A percentile compares a stretch with the other conserved stretches of the same genome.
phyloP scores from a whole-genome alignment of 2,797 vertebrate genomes.

The Morelia viridis region DNA sequence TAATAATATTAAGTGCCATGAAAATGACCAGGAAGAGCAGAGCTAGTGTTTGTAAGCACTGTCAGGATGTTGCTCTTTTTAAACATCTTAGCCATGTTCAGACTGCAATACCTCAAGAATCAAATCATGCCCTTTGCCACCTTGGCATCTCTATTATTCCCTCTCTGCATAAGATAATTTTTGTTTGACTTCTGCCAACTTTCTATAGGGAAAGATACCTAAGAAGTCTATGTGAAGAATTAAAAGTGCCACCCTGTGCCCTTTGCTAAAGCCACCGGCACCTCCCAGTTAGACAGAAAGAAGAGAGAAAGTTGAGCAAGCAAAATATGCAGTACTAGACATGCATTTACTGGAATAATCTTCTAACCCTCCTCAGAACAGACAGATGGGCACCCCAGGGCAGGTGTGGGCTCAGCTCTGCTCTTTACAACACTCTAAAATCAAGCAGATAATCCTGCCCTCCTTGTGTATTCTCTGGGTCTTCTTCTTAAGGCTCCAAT shows the following conservation, averaged over 20 bases:
- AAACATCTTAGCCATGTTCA: neutral
- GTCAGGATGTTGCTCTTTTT: neutral
- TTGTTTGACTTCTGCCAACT: neutral
- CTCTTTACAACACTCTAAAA: neutral
- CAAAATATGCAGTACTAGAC: neutral
- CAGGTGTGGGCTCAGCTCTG: no score
- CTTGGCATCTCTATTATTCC: neutral
- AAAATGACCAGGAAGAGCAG: neutral
- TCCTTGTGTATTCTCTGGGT: neutral
- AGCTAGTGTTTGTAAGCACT: neutral
- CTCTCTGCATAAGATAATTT: neutral
- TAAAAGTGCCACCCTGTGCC: neutral
- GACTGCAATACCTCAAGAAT: neutral
- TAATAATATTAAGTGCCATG: neutral
- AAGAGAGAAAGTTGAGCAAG: no score
- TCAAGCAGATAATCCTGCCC: neutral
- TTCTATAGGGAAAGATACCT: neutral
- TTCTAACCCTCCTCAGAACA: neutral
- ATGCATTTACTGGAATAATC: neutral
- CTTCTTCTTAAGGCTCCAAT: neutral
- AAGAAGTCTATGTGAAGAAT: neutral
- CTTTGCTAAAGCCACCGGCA: neutral
- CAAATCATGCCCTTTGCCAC: neutral
- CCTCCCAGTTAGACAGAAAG: neutral
- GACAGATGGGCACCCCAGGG: neutral